phyloP scores from a whole-genome alignment of 2,797 vertebrate species.

The Melanotaenia trifasciata region DNA sequence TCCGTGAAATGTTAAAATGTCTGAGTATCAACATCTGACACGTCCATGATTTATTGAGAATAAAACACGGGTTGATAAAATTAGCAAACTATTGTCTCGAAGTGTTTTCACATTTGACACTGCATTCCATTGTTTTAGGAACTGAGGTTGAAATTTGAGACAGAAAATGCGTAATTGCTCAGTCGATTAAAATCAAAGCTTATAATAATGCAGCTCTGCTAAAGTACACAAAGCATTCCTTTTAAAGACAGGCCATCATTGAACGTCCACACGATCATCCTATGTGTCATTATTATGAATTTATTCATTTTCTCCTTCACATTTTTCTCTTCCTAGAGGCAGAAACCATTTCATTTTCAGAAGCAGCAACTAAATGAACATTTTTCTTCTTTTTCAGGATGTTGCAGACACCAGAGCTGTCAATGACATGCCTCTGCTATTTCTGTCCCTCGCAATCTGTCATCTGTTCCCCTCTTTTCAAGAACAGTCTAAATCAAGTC shows the following conservation, averaged over 20 bases:
- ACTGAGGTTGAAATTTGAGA: neutral
- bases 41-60: too few relatives aligned
- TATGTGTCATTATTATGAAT: neutral
- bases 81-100: neutral
- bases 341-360: slow-evolving; percentile 20
- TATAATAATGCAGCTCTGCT: neutral
- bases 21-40: too few relatives aligned
- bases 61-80: neutral
- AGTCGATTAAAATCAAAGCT: neutral
- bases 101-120: neutral
- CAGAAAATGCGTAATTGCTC: neutral
- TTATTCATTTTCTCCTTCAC: neutral
- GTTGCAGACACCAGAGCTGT: slow-evolving; percentile 5
- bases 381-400: slow-evolving; percentile 63
- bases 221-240: neutral
- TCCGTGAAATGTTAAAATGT: too few relatives aligned
- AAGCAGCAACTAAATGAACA: slow-evolving; percentile 26
- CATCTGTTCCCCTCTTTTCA: slow-evolving; percentile 10
- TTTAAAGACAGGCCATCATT: neutral
- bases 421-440: neutral
- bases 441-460: slow-evolving; percentile 11
- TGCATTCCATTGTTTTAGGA: neutral
- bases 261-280: neutral
- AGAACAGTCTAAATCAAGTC: neutral
- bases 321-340: slow-evolving; percentile 13